These are phyloP conservation scores for Prunella fulvescens DNA, from an alignment of 2,113 vertebrate genomes.

Conservation along the genomic window DNA sequence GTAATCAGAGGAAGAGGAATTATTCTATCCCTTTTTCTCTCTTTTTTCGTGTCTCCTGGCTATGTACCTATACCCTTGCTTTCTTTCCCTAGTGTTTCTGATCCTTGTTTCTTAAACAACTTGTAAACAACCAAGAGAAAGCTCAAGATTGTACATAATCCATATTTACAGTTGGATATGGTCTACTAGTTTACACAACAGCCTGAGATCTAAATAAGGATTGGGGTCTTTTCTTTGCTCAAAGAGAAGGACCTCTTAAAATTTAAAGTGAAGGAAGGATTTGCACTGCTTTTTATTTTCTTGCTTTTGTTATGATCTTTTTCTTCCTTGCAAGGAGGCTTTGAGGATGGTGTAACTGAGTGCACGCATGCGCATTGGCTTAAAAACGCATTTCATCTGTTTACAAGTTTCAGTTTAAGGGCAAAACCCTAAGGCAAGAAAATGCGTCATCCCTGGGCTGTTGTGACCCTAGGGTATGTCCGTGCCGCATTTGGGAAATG, in stretches of 20 bases:
- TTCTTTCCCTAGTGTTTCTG: background rate
- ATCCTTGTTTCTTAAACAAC: background rate
- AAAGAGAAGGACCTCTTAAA: background rate
- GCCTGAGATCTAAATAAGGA: background rate
- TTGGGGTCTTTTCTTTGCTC: background rate
- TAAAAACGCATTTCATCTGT: background rate
- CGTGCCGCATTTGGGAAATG: background rate
- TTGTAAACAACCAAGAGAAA: background rate
- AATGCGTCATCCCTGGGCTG: slow-evolving; percentile 46
- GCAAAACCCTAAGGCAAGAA: slow-evolving; percentile 47
- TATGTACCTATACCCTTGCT: background rate
- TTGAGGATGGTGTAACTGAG: background rate
- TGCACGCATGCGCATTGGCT: background rate
- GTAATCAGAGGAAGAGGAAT: background rate
- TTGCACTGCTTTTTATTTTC: background rate
- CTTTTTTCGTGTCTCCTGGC: background rate
- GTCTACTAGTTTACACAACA: background rate
- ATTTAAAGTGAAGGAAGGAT: background rate
- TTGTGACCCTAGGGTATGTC: slow-evolving; percentile 5
- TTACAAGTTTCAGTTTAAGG: slow-evolving; percentile 53
- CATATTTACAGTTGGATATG: background rate
- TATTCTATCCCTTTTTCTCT: background rate
- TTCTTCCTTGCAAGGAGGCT: background rate
- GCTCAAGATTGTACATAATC: background rate
- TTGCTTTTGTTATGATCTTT: background rate